Evolutionary conservation across 2,888 invertebrate species (phyloP), one percentile per base, ranked within the genome.

Genomic region (Drosophila sordidula): DNA sequence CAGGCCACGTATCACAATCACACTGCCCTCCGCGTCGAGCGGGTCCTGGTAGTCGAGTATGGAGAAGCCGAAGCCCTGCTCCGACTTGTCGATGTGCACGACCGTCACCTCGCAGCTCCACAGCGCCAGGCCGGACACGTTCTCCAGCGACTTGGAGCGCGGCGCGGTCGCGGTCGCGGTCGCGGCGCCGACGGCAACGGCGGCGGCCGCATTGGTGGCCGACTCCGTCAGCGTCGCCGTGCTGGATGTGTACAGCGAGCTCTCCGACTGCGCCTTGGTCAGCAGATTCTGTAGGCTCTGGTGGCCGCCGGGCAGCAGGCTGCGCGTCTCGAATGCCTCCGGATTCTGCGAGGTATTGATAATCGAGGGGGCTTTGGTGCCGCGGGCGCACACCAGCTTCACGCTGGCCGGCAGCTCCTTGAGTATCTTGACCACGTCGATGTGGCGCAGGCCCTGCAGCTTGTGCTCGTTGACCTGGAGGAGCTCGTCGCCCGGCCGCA

Each of bases 21-120:
- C 98, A 79, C 98, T 98, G 89, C 98, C 97, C 89, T 96, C 96
- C 61, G 98, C 95, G 93, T 99, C 98, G 90, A 98, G 94, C 41
- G 99, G 99, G 93, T 99, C 99, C 95, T 98, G 98, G 93, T 98
- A 98, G 93, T 98, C 99, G 75, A 99, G 94, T 90, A 99, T 98
- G 80, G 98, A 98, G 94, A 99, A 99, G 72, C 99, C 99, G 70
- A 99, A 95, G 54, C 99, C 99, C 88, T 97, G 95, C 90, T 98
- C 98, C 79, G 97, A 97, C 93, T 99, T 99, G 64, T 95, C 94
- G 73, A 99, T 94, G 91, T 98, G 96, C 73, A 99, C 96, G 87
- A 97, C 95, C 83, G 98, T 97, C 70, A 98, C 96, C 89, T 98
- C 97, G 71, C 96, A 96, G 89, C 97, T 97, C 99, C 99, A 99